Percentiles rank a stretch among this genome's conserved stretches.
phyloP scores from a whole-genome alignment of 2,888 invertebrate species.

The Hemithea aestivaria region DNA sequence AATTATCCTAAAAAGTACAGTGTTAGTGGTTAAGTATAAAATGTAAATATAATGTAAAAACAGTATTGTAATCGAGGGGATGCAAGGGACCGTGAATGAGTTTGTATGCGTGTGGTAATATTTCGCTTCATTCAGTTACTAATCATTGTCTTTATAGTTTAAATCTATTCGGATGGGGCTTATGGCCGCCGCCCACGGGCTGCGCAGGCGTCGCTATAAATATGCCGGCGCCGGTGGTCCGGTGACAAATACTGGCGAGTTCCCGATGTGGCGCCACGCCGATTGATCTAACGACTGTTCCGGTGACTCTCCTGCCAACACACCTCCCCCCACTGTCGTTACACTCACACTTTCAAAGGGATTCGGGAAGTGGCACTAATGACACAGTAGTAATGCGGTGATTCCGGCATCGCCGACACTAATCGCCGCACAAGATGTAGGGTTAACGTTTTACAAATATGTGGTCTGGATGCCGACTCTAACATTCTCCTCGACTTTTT shows the following conservation, averaged over 20 bases:
- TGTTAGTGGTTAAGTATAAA: conserved; percentile 28
- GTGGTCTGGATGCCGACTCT: conserved; percentile 35
- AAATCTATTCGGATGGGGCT: conserved; percentile 44
- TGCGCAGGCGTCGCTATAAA: conserved; percentile 72
- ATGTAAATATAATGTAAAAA: conserved; percentile 54
- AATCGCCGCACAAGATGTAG: conserved; percentile 55
- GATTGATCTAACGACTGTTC: conserved; percentile 69
- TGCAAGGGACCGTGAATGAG: conserved; percentile 43
- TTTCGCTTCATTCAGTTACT: conserved; percentile 34
- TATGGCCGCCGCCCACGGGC: conserved; percentile 61
- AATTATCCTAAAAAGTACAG: conserved; percentile 15
- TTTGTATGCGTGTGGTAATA: conserved; percentile 29
- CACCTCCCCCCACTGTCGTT: too few relatives aligned
- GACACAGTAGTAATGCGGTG: conserved; percentile 51
- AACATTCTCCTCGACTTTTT: conserved; percentile 32
- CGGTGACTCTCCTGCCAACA: conserved; percentile 39
- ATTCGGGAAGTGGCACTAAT: conserved; percentile 62
- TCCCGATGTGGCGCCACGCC: conserved; percentile 63
- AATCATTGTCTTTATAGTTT: conserved; percentile 41
- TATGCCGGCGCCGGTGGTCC: conserved; percentile 75
- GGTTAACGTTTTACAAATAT: conserved; percentile 47
- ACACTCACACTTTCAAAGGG: conserved; percentile 32
- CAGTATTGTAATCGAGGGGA: conserved; percentile 39
- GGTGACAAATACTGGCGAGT: conserved; percentile 72
- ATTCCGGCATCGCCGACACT: conserved; percentile 59